Base-by-base conservation (phyloP, 2,888 invertebrate genomes). In the Mystacides longicornis region DNA sequence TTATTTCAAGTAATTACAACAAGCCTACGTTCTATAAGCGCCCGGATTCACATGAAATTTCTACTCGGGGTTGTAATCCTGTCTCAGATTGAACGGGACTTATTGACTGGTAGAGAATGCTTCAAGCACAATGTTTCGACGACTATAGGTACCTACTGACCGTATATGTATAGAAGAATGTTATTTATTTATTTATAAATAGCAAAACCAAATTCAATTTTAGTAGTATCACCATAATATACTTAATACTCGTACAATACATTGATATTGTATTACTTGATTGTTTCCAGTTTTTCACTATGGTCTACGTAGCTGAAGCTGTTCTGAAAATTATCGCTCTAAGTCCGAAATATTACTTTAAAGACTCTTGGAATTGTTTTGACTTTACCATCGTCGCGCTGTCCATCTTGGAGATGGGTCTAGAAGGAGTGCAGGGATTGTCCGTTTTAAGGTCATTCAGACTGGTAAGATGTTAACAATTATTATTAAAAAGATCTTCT, bases 311-410 rank as follows among this genome's bases (percentile, higher is more conserved):
- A 64, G 90, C 93, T 70, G 96, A 97, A 82, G 94, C 93, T 37
- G 84, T 86, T 62, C 78, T 94, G 75, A 98, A 98, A 75, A 79
- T 98, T 66, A 84, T 95, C 69, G 97, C 97, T 51, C 91, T 97
- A 89, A 95, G 93, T 75, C 95, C 96, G 56, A 91, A 94, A 71
- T 92, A 81, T 77, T 98, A 97, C 77, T 94, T 97, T 78, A 92
- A 93, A 81, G 94, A 95, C 73, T 93, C 94, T 64, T 97, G 97
- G 97, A 97, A 97, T 75, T 92, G 94, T 69, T 97, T 97, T 75
- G 97, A 97, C 81, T 94, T 95, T 75, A 89, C 95, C 68, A 97
- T 98, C 73, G 97, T 98, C 68, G 87, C 92, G 63, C 82, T 97
- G 68, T 97, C 96, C 65, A 79, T 97, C 64, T 78, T 96, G 68